These are phyloP conservation scores for Apis dorsata DNA, from an alignment of 1,140 invertebrate genomes.

Conservation along the genomic window DNA sequence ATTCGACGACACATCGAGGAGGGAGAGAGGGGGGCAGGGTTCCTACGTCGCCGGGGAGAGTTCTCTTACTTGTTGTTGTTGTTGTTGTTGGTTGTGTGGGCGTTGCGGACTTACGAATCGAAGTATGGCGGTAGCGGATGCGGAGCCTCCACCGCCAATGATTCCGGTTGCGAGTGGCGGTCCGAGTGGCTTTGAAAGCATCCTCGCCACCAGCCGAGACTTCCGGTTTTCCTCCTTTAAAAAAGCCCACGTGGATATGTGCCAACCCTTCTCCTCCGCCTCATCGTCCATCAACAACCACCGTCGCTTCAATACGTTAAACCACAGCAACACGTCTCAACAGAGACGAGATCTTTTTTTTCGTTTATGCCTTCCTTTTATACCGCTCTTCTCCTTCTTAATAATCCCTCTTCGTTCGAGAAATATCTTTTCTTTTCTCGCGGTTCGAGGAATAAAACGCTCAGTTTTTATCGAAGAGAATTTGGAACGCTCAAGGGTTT, in stretches of 20 bases:
- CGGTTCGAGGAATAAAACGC: background rate
- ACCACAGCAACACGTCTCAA: conserved; percentile 4
- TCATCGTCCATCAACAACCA: conserved; percentile 35
- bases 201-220: conserved; percentile 75
- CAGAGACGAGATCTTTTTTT: conserved; percentile 11
- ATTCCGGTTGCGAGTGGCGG: conserved; percentile 68
- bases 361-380: background rate
- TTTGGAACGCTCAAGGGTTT: too few species aligned
- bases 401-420: background rate
- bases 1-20: conserved; percentile 3
- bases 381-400: background rate
- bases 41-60: conserved; percentile 45
- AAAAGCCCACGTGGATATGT: conserved; percentile 72
- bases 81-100: conserved; percentile 15
- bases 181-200: conserved; percentile 71
- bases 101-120: conserved; percentile 75
- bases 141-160: conserved; percentile 73
- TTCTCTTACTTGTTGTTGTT: conserved; percentile 31
- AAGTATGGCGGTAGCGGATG: conserved; percentile 77
- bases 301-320: conserved; percentile 1
- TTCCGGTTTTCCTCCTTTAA: conserved; percentile 76
- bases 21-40: background rate
- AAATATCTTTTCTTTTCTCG: background rate
- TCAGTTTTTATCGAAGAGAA: too few species aligned
- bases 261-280: conserved; percentile 52